phyloP scores from a whole-genome alignment of 1,140 invertebrate genomes.

The Drosophila orosa region DNA sequence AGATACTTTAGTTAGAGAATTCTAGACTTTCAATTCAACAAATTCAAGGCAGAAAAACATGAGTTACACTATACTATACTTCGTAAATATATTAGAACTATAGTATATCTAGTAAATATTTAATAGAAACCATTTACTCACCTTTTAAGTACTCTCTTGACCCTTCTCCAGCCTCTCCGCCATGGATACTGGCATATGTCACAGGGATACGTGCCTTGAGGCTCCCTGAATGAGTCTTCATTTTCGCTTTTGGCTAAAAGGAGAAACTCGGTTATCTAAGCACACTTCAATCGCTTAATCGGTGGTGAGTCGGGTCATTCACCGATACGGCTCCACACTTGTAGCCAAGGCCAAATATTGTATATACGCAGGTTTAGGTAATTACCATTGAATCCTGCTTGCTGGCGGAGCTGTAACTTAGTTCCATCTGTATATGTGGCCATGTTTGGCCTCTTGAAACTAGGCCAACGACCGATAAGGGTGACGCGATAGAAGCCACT shows the following conservation, averaged over 20 bases:
- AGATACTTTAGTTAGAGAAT: not conserved
- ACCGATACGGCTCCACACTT: not conserved
- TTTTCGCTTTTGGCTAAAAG: not conserved
- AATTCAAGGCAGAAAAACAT: not conserved
- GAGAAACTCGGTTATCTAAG: not conserved
- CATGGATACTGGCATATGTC: not conserved
- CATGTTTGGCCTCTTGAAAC: not conserved
- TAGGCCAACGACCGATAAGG: not conserved
- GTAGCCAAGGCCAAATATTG: not conserved
- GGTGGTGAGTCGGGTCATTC: not conserved
- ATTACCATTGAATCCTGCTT: not conserved
- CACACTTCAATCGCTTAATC: not conserved
- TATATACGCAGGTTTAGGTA: not conserved
- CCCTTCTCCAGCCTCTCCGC: not conserved
- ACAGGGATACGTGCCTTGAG: not conserved
- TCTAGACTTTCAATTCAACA: not conserved
- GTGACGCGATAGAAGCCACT: not conserved
- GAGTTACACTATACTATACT: not conserved
- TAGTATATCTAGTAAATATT: not conserved
- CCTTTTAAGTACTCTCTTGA: not conserved
- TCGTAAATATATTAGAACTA: too few relatives aligned
- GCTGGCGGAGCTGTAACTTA: not conserved
- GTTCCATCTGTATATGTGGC: not conserved
- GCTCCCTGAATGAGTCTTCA: not conserved
- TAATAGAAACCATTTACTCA: too few relatives aligned